These are phyloP conservation scores for Datnioides undecimradiatus DNA, from an alignment of 2,113 vertebrate species.

Conservation along the genomic window DNA sequence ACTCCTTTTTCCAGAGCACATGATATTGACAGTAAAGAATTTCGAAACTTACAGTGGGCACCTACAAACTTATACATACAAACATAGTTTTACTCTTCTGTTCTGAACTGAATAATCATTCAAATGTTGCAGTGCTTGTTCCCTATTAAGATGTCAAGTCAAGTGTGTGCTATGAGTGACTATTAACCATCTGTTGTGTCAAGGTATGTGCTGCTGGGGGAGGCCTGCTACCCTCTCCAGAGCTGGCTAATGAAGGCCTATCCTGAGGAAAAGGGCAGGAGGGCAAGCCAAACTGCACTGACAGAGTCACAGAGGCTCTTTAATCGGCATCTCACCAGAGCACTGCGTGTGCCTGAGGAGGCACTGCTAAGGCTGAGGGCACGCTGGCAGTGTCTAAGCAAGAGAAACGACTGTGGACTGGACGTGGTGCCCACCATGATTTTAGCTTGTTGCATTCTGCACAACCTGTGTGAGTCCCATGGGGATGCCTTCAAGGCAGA, in stretches of 20 bases:
- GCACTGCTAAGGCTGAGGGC: constrained; percentile 80
- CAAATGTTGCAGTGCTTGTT: not conserved
- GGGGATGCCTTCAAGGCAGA: constrained; percentile 75
- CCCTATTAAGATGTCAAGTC: not conserved
- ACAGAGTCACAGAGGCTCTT: constrained; percentile 68
- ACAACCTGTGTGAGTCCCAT: constrained; percentile 84
- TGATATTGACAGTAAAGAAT: too few species aligned
- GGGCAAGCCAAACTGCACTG: not conserved
- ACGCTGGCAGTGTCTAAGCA: constrained; percentile 83
- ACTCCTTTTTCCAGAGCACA: too few species aligned
- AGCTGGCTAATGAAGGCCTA: constrained; percentile 84
- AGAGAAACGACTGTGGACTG: constrained; percentile 82
- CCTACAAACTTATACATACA: too few species aligned
- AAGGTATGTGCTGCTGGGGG: constrained; percentile 81
- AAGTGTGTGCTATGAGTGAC: not conserved
- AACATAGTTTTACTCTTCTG: too few species aligned
- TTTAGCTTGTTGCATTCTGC: constrained; percentile 82
- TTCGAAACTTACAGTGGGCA: too few species aligned
- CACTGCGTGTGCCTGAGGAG: constrained; percentile 54
- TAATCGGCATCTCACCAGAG: constrained; percentile 71
- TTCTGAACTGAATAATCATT: too few species aligned
- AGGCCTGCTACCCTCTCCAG: constrained; percentile 82
- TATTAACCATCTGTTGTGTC: constrained; percentile 20
- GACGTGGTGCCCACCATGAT: constrained; percentile 82
- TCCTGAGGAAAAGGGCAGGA: constrained; percentile 51